phyloP scores from a whole-genome alignment of 2,113 vertebrate genomes.

The Clarias magur region DNA sequence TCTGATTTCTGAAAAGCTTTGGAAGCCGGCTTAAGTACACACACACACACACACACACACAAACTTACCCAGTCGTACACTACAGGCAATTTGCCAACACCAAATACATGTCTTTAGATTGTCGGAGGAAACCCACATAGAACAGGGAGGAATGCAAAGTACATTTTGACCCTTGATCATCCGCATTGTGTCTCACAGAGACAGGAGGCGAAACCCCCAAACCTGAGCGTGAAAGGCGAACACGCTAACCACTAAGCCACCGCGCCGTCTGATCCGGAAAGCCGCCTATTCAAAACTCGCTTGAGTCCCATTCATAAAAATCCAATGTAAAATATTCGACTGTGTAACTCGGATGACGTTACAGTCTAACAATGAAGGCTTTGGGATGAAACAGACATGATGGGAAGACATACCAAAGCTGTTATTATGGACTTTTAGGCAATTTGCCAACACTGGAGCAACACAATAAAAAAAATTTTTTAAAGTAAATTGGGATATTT shows the following conservation, averaged over 20 bases:
- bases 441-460: background rate
- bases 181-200: too few relatives aligned
- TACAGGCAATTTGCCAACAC: too few relatives aligned
- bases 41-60: too few relatives aligned
- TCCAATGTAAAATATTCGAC: background rate
- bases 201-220: too few relatives aligned
- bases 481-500: background rate
- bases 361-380: background rate
- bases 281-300: background rate
- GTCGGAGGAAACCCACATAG: too few relatives aligned
- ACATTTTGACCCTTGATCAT: too few relatives aligned
- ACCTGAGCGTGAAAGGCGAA: too few relatives aligned
- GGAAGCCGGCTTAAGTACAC: too few relatives aligned
- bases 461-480: background rate
- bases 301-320: background rate
- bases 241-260: too few relatives aligned
- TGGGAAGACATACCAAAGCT: background rate
- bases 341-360: background rate
- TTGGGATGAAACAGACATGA: background rate
- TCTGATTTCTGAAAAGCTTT: background rate
- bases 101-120: too few relatives aligned
- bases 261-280: background rate
- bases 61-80: too few relatives aligned
- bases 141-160: too few relatives aligned
- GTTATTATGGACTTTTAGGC: background rate